These are phyloP conservation scores for Hydrolagus affinis DNA, from an alignment of 2,113 vertebrate genomes.

Conservation along the genomic window DNA sequence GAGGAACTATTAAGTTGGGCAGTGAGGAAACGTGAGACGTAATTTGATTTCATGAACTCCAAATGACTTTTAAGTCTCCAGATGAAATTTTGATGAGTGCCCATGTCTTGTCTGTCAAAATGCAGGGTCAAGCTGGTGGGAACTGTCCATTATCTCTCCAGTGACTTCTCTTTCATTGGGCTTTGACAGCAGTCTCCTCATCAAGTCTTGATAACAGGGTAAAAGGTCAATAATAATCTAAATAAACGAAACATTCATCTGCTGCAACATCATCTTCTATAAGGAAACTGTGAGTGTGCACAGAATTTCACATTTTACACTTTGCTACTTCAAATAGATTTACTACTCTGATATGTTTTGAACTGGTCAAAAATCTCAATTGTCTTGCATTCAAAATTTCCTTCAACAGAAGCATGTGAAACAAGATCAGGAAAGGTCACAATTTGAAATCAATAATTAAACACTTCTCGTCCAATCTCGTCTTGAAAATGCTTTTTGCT, in stretches of 20 bases:
- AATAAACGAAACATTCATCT: conserved; percentile 25
- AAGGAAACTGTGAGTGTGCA: background rate
- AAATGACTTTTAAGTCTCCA: conserved; percentile 42
- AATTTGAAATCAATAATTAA: conserved; percentile 20
- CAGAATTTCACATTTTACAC: too few species aligned
- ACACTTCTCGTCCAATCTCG: background rate
- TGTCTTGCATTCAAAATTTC: background rate
- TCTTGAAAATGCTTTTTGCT: conserved; percentile 5
- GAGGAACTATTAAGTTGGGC: conserved; percentile 37
- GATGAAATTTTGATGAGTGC: conserved; percentile 42
- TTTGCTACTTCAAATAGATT: background rate
- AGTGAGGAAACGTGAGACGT: conserved; percentile 42
- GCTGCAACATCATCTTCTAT: conserved; percentile 6
- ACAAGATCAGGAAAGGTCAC: background rate
- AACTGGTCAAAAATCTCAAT: background rate
- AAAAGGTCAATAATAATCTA: conserved; percentile 11
- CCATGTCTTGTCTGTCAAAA: conserved; percentile 33
- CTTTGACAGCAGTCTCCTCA: conserved; percentile 24
- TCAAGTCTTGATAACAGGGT: conserved; percentile 10
- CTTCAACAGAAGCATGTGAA: background rate
- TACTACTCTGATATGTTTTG: background rate
- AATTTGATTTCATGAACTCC: conserved; percentile 50
- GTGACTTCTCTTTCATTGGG: conserved; percentile 31
- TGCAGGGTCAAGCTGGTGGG: conserved; percentile 36
- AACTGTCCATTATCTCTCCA: conserved; percentile 44